Evolutionary conservation across 1,140 invertebrate genomes (phyloP).

Genomic region (Mizuhopecten yessoensis): DNA sequence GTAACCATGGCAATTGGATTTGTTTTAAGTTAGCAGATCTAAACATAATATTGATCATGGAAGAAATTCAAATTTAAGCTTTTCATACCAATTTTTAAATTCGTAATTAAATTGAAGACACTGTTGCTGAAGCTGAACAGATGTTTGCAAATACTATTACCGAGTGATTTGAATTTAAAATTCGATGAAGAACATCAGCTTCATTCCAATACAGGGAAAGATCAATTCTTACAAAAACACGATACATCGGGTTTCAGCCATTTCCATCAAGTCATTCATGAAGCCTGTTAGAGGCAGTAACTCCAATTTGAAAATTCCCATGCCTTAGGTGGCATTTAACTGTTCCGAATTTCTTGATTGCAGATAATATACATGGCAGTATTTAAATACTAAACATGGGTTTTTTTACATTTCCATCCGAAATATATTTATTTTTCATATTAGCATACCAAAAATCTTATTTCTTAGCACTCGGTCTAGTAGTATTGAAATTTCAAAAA

Average conservation of each 20-base stretch:
- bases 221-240: slow-evolving; percentile 30
- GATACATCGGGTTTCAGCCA: neutral
- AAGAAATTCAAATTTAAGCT: slow-evolving; percentile 39
- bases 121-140: slow-evolving; percentile 20
- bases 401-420: no score
- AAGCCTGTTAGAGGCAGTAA: neutral
- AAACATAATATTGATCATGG: slow-evolving; percentile 21
- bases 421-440: neutral
- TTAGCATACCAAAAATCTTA: neutral
- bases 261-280: neutral
- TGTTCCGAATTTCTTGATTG: neutral
- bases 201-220: neutral
- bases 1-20: slow-evolving; percentile 38
- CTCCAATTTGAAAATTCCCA: neutral
- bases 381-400: neutral
- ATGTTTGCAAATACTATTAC: slow-evolving; percentile 18
- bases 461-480: neutral
- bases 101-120: slow-evolving; percentile 29
- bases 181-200: slow-evolving; percentile 2
- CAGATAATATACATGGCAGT: neutral
- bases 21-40: neutral
- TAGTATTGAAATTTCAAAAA: neutral
- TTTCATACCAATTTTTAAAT: slow-evolving; percentile 35
- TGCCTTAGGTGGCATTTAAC: neutral
- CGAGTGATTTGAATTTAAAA: neutral